A percentile compares a stretch with the other conserved stretches of the same genome.
Evolutionary conservation across 2,888 invertebrate species (phyloP).

Genomic region (Trichopria drosophilae): DNA sequence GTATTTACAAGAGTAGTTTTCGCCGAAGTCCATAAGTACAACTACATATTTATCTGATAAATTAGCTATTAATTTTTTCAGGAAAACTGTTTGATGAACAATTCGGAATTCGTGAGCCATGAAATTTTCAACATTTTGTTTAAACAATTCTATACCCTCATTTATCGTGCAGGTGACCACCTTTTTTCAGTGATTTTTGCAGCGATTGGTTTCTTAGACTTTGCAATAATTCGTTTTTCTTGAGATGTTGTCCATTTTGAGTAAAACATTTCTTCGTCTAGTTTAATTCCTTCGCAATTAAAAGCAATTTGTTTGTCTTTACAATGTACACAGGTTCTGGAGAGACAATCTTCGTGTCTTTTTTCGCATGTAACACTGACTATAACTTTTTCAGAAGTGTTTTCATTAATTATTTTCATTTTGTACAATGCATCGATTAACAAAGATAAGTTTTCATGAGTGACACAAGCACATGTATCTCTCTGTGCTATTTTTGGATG

Average conservation of each 20-base stretch:
- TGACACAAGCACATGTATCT: slow-evolving; percentile 3
- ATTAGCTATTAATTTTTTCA: slow-evolving; percentile 10
- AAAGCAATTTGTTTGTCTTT: slow-evolving; percentile 16
- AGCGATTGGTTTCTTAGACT: slow-evolving; percentile 24
- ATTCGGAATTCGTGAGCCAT: slow-evolving; percentile 22
- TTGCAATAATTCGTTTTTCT: slow-evolving; percentile 20
- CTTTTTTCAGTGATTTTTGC: slow-evolving; percentile 20
- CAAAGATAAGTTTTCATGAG: not conserved
- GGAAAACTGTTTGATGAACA: slow-evolving; percentile 16
- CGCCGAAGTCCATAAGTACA: slow-evolving; percentile 28
- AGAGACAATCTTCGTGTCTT: too few relatives aligned
- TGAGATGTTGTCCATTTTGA: slow-evolving; percentile 23
- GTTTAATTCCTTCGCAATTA: slow-evolving; percentile 5
- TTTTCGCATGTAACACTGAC: slow-evolving; percentile 1
- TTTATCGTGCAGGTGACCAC: slow-evolving; percentile 19
- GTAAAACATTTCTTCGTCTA: slow-evolving; percentile 18
- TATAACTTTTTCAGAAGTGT: slow-evolving; percentile 4
- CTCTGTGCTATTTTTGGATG: not conserved
- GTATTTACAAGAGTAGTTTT: slow-evolving; percentile 31
- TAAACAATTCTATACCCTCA: slow-evolving; percentile 13
- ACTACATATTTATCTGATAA: slow-evolving; percentile 14
- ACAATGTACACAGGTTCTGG: slow-evolving; percentile 15
- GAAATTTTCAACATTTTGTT: slow-evolving; percentile 13
- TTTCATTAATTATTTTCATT: slow-evolving; percentile 5
- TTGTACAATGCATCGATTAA: not conserved